Percentiles rank a stretch among this genome's conserved stretches.
phyloP scores from a whole-genome alignment of 2,888 invertebrate species.

The Rapana venosa region DNA sequence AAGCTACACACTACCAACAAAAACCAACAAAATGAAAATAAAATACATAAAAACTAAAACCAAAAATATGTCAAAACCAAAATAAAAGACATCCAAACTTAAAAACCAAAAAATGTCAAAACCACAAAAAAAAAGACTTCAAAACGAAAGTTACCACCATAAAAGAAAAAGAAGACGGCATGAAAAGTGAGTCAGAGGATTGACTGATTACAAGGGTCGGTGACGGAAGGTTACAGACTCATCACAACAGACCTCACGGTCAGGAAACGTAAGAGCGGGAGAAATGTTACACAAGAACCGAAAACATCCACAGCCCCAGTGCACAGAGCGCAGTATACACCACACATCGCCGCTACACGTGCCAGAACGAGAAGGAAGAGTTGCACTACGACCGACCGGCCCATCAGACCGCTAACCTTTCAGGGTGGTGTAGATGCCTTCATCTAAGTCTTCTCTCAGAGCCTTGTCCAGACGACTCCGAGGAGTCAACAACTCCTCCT shows the following conservation, averaged over 20 bases:
- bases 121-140: background rate
- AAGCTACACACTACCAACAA: no score
- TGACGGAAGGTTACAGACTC: background rate
- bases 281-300: background rate
- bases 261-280: background rate
- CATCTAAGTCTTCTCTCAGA: slow-evolving; percentile 27
- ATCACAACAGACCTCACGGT: background rate
- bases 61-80: background rate
- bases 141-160: background rate
- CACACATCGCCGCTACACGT: background rate
- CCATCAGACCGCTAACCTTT: slow-evolving; percentile 21
- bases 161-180: background rate
- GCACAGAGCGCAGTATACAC: background rate
- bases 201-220: background rate
- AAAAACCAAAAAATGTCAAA: background rate
- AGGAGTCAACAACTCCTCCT: background rate
- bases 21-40: no score
- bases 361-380: slow-evolving; percentile 16
- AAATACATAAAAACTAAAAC: no score
- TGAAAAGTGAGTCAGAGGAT: background rate
- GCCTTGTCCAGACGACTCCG: slow-evolving; percentile 22
- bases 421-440: slow-evolving; percentile 16
- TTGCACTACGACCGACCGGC: background rate
- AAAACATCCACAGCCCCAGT: slow-evolving; percentile 2
- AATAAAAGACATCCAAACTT: background rate